Evolutionary conservation across 2,113 vertebrate genomes (phyloP).

Genomic region (Chelonoidis abingdonii): DNA sequence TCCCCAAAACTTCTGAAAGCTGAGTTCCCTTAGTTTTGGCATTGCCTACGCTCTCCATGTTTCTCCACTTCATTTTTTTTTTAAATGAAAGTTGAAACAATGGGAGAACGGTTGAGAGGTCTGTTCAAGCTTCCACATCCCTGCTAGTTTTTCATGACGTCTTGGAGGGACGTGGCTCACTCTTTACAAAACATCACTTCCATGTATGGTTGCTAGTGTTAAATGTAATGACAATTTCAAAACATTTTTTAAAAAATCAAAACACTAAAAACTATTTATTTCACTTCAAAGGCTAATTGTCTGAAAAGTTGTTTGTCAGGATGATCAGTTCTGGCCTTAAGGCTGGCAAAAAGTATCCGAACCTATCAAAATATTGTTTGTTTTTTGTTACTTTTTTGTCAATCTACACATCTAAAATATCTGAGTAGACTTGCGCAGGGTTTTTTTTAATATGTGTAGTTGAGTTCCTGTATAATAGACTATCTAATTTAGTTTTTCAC

Average conservation of each 20-base stretch:
- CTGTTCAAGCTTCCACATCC: not conserved
- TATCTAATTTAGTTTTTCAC: too few relatives aligned
- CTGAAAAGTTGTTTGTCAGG: conserved; percentile 37
- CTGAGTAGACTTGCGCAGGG: not conserved
- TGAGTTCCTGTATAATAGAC: not conserved
- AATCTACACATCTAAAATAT: not conserved
- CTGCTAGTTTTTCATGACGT: not conserved
- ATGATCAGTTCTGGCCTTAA: not conserved
- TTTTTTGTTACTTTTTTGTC: not conserved
- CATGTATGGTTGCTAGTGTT: not conserved
- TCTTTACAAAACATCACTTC: not conserved
- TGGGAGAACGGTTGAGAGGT: not conserved
- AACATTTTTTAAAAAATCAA: not conserved
- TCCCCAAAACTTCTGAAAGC: not conserved
- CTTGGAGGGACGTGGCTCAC: not conserved
- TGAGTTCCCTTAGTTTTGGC: not conserved
- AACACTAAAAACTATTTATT: not conserved
- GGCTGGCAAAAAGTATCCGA: not conserved
- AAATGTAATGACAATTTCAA: not conserved
- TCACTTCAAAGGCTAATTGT: conserved; percentile 6
- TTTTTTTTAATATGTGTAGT: not conserved
- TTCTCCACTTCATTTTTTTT: not conserved
- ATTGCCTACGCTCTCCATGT: not conserved
- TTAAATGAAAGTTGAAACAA: not conserved
- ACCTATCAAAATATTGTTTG: not conserved